Evolutionary conservation across 2,113 vertebrate genomes (phyloP).

Genomic region (Spea bombifrons): DNA sequence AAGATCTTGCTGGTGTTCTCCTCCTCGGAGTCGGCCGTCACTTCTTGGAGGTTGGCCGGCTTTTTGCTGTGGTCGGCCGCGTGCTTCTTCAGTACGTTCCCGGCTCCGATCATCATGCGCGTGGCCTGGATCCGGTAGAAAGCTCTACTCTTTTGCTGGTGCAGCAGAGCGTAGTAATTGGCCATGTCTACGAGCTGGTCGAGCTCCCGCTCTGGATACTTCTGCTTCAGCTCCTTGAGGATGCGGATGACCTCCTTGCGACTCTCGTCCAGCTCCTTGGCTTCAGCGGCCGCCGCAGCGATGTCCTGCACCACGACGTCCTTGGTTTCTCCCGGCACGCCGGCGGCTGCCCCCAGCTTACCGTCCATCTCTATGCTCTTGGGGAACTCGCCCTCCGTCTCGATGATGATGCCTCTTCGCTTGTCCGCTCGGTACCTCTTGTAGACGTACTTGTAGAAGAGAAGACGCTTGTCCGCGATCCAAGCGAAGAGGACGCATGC

Average conservation of each 20-base stretch:
- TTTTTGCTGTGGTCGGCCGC: slow-evolving; percentile 75
- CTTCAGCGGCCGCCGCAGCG: slow-evolving; percentile 60
- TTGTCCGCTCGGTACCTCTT: slow-evolving; percentile 92
- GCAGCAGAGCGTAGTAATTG: slow-evolving; percentile 89
- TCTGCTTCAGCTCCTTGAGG: slow-evolving; percentile 92
- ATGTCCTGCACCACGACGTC: slow-evolving; percentile 55
- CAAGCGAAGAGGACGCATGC: slow-evolving; percentile 90
- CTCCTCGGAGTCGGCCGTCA: slow-evolving; percentile 55
- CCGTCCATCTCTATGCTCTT: slow-evolving; percentile 79
- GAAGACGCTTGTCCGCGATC: slow-evolving; percentile 90
- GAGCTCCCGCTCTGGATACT: slow-evolving; percentile 89
- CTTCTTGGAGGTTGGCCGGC: slow-evolving; percentile 44
- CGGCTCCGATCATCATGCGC: slow-evolving; percentile 89
- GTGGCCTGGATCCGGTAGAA: slow-evolving; percentile 96
- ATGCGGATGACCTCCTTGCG: slow-evolving; percentile 93
- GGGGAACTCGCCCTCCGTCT: slow-evolving; percentile 83
- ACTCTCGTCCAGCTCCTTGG: slow-evolving; percentile 85
- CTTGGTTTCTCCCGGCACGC: slow-evolving; percentile 48
- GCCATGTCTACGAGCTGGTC: slow-evolving; percentile 91
- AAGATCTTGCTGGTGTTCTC: slow-evolving; percentile 80
- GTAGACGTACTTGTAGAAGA: slow-evolving; percentile 97
- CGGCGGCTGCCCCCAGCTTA: slow-evolving; percentile 64
- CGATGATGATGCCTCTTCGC: slow-evolving; percentile 88
- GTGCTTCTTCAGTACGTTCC: slow-evolving; percentile 88
- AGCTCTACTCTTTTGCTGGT: slow-evolving; percentile 95